phyloP scores from a whole-genome alignment of 2,888 invertebrate species.

The Philopedon plagiatum region DNA sequence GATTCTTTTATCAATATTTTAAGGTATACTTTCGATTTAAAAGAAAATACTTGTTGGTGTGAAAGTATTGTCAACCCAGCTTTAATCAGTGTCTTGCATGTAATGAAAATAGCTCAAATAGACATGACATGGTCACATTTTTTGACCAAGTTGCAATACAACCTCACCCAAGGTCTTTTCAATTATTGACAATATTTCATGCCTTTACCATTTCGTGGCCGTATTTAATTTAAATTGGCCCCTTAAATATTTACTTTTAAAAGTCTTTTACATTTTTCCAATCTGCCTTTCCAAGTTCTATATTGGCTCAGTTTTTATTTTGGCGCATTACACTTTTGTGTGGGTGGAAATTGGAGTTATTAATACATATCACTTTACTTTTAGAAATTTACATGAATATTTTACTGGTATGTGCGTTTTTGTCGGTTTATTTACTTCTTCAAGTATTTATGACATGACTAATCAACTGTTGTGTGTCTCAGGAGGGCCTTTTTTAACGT shows the following conservation, averaged over 20 bases:
- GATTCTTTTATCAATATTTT: constrained; percentile 12
- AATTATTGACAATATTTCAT: constrained; percentile 23
- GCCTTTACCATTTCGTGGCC: background rate
- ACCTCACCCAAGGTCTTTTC: constrained; percentile 31
- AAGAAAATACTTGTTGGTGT: background rate
- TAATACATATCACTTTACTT: constrained; percentile 28
- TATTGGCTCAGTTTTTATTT: constrained; percentile 25
- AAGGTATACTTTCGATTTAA: background rate
- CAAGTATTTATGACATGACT: background rate
- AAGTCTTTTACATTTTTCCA: constrained; percentile 1
- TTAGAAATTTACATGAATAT: constrained; percentile 1
- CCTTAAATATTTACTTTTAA: background rate
- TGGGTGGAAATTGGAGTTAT: constrained; percentile 28
- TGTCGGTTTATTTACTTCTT: background rate
- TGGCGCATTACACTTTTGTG: constrained; percentile 21
- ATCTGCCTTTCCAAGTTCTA: constrained; percentile 15
- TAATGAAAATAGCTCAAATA: constrained; percentile 7
- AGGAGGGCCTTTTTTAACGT: too few species aligned
- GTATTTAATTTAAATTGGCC: background rate
- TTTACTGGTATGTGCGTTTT: constrained; percentile 1
- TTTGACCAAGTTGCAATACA: constrained; percentile 12
- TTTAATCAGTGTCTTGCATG: background rate
- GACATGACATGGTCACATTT: constrained; percentile 15
- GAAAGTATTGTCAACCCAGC: background rate
- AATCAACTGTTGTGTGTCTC: too few species aligned